Evolutionary conservation across 2,888 invertebrate species (phyloP).

Genomic region (Oxycera nigricornis): DNA sequence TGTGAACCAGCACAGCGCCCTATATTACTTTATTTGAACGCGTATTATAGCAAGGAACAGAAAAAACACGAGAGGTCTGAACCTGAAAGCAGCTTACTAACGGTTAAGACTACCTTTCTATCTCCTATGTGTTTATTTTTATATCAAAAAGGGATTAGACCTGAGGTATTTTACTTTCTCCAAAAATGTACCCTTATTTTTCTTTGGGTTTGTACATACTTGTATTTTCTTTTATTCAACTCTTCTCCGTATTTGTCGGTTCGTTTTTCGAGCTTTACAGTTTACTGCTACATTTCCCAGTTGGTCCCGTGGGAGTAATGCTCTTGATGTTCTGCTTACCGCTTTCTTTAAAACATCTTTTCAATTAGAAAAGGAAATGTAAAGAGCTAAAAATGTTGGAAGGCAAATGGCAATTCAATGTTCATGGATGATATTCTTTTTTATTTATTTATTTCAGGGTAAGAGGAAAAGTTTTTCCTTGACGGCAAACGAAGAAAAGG

Average conservation of each 20-base stretch:
- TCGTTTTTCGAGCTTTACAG: not conserved
- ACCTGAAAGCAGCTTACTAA: conserved; percentile 19
- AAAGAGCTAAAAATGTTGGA: conserved; percentile 23
- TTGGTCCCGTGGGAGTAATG: conserved; percentile 33
- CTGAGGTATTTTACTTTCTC: conserved; percentile 31
- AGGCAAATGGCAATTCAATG: conserved; percentile 30
- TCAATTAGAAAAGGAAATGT: conserved; percentile 39
- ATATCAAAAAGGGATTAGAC: conserved; percentile 40
- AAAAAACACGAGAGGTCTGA: conserved; percentile 3
- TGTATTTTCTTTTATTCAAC: not conserved
- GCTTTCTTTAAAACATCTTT: conserved; percentile 27
- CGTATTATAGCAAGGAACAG: too few species aligned
- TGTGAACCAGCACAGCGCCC: too few species aligned
- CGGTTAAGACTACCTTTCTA: conserved; percentile 2
- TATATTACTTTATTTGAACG: too few species aligned
- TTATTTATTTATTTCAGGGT: conserved; percentile 7
- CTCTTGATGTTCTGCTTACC: conserved; percentile 13
- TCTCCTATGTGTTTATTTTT: conserved; percentile 35
- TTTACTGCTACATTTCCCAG: conserved; percentile 14
- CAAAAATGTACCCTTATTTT: conserved; percentile 4
- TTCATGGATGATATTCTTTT: conserved; percentile 9
- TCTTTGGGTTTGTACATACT: not conserved
- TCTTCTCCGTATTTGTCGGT: not conserved
- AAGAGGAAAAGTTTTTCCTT: conserved; percentile 2
- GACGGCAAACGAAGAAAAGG: conserved; percentile 18